Conservation (phyloP, 2,888 invertebrate species). For the Zaprionus lineosus region DNA sequence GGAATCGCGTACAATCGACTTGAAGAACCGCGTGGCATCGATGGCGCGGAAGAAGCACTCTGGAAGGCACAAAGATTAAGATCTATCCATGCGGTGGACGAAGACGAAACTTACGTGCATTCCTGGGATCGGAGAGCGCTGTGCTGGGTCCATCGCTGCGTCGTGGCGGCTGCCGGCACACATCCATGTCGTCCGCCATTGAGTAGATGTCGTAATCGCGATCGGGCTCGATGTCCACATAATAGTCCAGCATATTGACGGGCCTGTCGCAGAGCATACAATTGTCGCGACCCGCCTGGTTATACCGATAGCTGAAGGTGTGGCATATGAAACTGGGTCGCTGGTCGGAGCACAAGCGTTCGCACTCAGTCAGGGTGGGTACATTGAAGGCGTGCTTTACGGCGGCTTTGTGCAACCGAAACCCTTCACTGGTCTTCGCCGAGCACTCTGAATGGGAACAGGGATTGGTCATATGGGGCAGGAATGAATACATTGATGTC, state of each 20-base stretch:
- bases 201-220: slow-evolving; percentile 91
- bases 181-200: slow-evolving; percentile 86
- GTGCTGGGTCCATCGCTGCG: slow-evolving; percentile 72
- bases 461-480: too few relatives aligned
- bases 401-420: slow-evolving; percentile 87
- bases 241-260: slow-evolving; percentile 88
- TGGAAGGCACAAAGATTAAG: slow-evolving; percentile 75
- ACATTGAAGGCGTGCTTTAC: slow-evolving; percentile 87
- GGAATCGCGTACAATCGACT: slow-evolving; percentile 86
- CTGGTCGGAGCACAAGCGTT: slow-evolving; percentile 88
- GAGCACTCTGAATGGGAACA: slow-evolving; percentile 86
- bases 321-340: slow-evolving; percentile 87
- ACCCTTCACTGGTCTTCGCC: slow-evolving; percentile 89
- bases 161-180: slow-evolving; percentile 81
- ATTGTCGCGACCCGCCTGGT: slow-evolving; percentile 85
- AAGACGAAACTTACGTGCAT: slow-evolving; percentile 77
- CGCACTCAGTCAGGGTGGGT: slow-evolving; percentile 89
- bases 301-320: slow-evolving; percentile 88
- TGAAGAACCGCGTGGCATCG: slow-evolving; percentile 88
- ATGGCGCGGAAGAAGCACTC: slow-evolving; percentile 93
- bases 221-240: slow-evolving; percentile 88
- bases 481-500: too few relatives aligned
- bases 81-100: background rate
- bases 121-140: slow-evolving; percentile 83
- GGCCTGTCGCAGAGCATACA: slow-evolving; percentile 90